Percentiles rank a stretch among this genome's conserved stretches.
These are phyloP conservation scores for Apus apus DNA, from an alignment of 2,113 vertebrate species.

Conservation along the genomic window DNA sequence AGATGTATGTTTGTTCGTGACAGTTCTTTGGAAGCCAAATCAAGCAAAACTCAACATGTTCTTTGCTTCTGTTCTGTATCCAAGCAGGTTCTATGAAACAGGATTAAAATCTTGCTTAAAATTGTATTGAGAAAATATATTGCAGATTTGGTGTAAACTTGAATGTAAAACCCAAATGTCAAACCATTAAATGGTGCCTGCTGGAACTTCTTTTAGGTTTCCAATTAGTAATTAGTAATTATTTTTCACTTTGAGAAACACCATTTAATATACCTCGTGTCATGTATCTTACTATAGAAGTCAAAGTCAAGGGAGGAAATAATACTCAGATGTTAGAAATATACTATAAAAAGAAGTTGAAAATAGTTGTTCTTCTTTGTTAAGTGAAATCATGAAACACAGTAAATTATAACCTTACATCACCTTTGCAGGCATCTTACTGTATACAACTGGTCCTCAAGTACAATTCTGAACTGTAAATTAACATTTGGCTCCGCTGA, in stretches of 20 bases:
- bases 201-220: neutral
- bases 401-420: neutral
- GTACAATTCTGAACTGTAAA: neutral
- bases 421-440: neutral
- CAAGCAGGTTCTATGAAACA: neutral
- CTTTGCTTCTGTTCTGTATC: neutral
- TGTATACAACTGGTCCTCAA: neutral
- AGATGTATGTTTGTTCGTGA: slow-evolving; percentile 83
- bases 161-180: neutral
- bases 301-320: neutral
- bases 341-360: neutral
- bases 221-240: neutral
- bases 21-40: neutral
- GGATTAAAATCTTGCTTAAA: neutral
- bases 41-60: neutral
- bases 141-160: neutral
- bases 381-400: neutral
- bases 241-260: neutral
- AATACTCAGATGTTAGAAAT: neutral
- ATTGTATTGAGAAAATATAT: neutral
- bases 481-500: neutral
- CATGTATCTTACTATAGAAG: neutral
- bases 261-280: neutral
- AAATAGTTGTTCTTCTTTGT: neutral
- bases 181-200: neutral